Evolutionary conservation across 1,140 invertebrate genomes (phyloP).

Genomic region (Eumaeus atala): DNA sequence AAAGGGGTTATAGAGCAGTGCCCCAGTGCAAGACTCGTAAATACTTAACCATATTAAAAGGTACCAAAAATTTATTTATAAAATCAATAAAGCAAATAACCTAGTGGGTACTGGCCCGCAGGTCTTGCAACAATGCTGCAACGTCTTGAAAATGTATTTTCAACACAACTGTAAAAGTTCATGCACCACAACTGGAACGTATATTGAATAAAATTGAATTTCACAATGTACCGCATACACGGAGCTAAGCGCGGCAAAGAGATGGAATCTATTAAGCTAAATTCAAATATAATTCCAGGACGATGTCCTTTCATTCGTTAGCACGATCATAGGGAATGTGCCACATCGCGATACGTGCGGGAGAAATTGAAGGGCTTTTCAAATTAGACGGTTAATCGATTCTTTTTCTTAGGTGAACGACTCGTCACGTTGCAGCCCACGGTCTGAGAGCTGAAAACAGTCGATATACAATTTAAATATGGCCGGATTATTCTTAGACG

Average conservation of each 20-base stretch:
- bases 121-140: not conserved
- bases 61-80: too few relatives aligned
- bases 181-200: not conserved
- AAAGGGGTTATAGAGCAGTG: too few relatives aligned
- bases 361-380: constrained; percentile 11
- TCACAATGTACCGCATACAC: not conserved
- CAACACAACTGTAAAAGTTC: not conserved
- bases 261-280: not conserved
- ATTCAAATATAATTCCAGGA: not conserved
- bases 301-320: not conserved
- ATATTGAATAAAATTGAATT: constrained; percentile 4
- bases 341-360: too few relatives aligned
- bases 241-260: too few relatives aligned
- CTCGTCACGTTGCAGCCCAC: constrained; percentile 35
- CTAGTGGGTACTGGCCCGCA: not conserved
- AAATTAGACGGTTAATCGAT: constrained; percentile 22
- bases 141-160: not conserved
- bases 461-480: constrained; percentile 22
- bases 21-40: not conserved
- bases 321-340: not conserved
- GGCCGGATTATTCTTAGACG: not conserved
- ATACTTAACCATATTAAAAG: too few relatives aligned
- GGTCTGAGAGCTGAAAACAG: constrained; percentile 20
- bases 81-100: not conserved
- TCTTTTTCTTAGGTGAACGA: constrained; percentile 28